Evolutionary conservation across 2,797 vertebrate genomes (phyloP).

Genomic region (Rhodeus uyekii): DNA sequence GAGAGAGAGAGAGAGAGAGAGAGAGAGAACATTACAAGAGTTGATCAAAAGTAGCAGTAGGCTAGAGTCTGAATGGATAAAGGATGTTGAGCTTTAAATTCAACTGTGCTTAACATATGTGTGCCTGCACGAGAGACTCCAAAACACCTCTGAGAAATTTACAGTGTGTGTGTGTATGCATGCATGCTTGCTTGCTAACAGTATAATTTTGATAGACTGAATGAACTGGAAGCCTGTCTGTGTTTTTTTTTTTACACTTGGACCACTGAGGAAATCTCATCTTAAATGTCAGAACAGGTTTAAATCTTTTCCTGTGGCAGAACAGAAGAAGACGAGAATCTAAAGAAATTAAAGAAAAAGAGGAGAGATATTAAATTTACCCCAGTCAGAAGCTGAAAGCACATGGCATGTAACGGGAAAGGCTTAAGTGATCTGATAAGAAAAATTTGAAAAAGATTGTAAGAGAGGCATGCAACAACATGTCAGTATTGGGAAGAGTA

Average conservation of each 20-base stretch:
- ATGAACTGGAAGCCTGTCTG: slow-evolving; percentile 26
- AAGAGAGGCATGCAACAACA: background rate
- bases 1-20: too few relatives aligned
- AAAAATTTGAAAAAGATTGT: slow-evolving; percentile 10
- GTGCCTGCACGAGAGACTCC: background rate
- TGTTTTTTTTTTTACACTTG: slow-evolving; percentile 20
- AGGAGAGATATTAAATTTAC: slow-evolving; percentile 29
- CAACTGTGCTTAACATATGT: slow-evolving; percentile 9
- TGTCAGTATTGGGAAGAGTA: background rate
- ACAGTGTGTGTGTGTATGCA: background rate
- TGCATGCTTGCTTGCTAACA: background rate
- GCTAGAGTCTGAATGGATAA: slow-evolving; percentile 9
- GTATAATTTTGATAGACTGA: slow-evolving; percentile 21
- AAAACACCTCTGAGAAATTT: background rate
- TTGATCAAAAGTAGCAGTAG: slow-evolving; percentile 4
- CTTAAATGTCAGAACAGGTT: slow-evolving; percentile 42
- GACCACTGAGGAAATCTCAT: slow-evolving; percentile 17
- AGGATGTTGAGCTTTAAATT: slow-evolving; percentile 27
- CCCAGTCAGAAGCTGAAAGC: background rate
- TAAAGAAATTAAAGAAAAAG: slow-evolving; percentile 33
- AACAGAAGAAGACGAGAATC: slow-evolving; percentile 17
- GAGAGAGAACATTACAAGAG: slow-evolving; percentile 14
- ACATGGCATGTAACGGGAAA: slow-evolving; percentile 2
- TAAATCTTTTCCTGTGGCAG: slow-evolving; percentile 2
- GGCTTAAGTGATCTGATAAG: slow-evolving; percentile 16